Percentiles rank a stretch among this genome's conserved stretches.
Conservation (phyloP, 2,797 vertebrate genomes). For the Melanotaenia trifasciata region DNA sequence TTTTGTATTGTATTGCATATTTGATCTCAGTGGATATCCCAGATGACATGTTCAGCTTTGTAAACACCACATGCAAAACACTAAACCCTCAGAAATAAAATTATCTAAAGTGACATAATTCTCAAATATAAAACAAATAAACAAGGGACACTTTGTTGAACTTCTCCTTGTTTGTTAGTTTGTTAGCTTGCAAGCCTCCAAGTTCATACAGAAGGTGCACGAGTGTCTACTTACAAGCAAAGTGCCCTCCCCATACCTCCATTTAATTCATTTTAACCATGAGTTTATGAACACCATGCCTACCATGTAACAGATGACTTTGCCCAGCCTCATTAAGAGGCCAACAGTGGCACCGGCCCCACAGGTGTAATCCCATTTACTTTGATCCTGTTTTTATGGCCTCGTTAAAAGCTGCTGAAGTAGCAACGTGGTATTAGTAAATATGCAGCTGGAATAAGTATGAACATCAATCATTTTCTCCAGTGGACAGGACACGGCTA, state of each 20-base stretch:
- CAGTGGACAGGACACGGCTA: conserved; percentile 21
- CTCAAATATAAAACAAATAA: neutral
- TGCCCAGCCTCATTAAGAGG: conserved; percentile 55
- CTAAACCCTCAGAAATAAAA: neutral
- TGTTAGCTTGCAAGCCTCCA: neutral
- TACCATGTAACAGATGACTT: conserved; percentile 40
- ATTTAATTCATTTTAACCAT: conserved; percentile 41
- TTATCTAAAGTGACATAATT: neutral
- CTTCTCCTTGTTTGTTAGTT: conserved; percentile 1
- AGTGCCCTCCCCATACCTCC: neutral
- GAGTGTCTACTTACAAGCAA: neutral
- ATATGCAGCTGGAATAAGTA: conserved; percentile 64
- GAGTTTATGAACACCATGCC: conserved; percentile 23
- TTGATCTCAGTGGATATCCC: no score
- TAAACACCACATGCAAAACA: neutral
- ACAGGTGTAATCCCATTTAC: conserved; percentile 77
- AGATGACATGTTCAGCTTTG: no score
- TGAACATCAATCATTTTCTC: conserved; percentile 61
- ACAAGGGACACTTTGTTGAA: neutral
- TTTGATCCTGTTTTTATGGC: conserved; percentile 72
- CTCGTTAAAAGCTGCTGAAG: conserved; percentile 78
- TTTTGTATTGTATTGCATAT: no score
- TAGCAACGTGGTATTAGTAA: conserved; percentile 69
- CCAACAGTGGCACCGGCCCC: conserved; percentile 55
- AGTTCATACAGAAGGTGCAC: neutral